These are phyloP conservation scores for Myotis pilosus DNA, from an alignment of 2,797 vertebrate genomes.

Conservation along the genomic window DNA sequence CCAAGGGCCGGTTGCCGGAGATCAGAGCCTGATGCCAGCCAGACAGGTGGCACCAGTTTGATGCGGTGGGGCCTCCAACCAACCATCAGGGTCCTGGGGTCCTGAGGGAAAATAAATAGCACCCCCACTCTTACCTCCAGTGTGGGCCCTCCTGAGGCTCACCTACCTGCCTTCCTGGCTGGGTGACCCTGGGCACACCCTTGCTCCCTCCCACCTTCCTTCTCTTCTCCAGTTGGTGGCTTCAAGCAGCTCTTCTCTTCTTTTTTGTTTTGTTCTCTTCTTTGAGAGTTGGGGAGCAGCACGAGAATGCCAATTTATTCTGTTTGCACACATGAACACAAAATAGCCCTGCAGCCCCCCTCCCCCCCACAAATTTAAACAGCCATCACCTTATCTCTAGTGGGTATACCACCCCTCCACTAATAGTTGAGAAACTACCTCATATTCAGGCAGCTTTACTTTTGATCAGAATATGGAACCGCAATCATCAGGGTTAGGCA, in stretches of 20 bases:
- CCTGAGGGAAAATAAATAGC: neutral
- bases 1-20: neutral
- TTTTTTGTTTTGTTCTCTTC: accelerated
- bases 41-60: neutral
- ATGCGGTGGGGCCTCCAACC: neutral
- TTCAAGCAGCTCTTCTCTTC: neutral
- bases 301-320: slow-evolving; percentile 96
- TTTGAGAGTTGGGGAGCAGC: slow-evolving; percentile 70
- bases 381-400: slow-evolving; percentile 84
- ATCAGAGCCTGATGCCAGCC: neutral
- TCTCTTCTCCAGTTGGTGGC: neutral
- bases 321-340: slow-evolving; percentile 95
- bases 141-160: neutral
- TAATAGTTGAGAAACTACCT: slow-evolving; percentile 88
- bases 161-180: neutral
- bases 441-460: slow-evolving; percentile 84
- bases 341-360: slow-evolving; percentile 96
- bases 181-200: neutral
- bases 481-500: neutral
- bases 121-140: neutral
- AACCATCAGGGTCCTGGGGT: neutral
- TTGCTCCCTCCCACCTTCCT: neutral
- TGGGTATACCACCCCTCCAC: slow-evolving; percentile 80
- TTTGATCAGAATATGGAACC: neutral
- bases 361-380: slow-evolving; percentile 84